Evolutionary conservation across 2,113 vertebrate species (phyloP).

Genomic region (Ophthalmotilapia sp.): DNA sequence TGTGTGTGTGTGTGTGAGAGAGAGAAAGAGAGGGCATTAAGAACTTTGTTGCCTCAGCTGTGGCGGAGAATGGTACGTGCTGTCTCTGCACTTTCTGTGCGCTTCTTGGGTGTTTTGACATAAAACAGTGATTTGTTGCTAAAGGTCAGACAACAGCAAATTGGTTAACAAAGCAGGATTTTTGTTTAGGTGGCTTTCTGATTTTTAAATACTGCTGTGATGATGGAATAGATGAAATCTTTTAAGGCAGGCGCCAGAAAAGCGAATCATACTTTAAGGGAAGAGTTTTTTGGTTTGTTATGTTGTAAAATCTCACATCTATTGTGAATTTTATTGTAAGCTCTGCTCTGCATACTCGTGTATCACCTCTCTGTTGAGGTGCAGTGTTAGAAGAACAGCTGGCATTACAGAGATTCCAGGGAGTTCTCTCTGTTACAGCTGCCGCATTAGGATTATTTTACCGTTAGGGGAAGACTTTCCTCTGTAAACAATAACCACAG

Average conservation of each 20-base stretch:
- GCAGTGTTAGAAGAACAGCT: not conserved
- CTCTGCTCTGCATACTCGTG: not conserved
- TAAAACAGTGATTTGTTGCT: conserved; percentile 35
- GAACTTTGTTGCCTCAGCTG: conserved; percentile 70
- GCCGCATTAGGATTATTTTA: conserved; percentile 28
- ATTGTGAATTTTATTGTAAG: not conserved
- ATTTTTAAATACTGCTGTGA: not conserved
- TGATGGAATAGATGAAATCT: not conserved
- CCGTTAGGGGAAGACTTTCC: conserved; percentile 23
- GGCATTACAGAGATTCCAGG: conserved; percentile 36
- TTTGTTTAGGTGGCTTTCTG: not conserved
- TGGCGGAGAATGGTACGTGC: conserved; percentile 55
- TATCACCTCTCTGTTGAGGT: not conserved
- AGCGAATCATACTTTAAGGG: not conserved
- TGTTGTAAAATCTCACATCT: not conserved
- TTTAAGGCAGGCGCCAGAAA: not conserved
- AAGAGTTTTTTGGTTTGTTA: not conserved
- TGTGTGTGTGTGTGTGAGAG: not conserved
- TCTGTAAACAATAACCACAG: conserved; percentile 50
- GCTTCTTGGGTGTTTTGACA: conserved; percentile 45
- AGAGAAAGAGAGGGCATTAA: not conserved
- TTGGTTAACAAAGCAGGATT: conserved; percentile 8
- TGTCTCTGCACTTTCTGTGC: conserved; percentile 43
- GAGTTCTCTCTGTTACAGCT: conserved; percentile 13
- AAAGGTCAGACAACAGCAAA: conserved; percentile 31